Evolutionary conservation across 2,888 invertebrate species (phyloP), one percentile per base, ranked within the genome.

Genomic region (Lasioglossum villosulum): DNA sequence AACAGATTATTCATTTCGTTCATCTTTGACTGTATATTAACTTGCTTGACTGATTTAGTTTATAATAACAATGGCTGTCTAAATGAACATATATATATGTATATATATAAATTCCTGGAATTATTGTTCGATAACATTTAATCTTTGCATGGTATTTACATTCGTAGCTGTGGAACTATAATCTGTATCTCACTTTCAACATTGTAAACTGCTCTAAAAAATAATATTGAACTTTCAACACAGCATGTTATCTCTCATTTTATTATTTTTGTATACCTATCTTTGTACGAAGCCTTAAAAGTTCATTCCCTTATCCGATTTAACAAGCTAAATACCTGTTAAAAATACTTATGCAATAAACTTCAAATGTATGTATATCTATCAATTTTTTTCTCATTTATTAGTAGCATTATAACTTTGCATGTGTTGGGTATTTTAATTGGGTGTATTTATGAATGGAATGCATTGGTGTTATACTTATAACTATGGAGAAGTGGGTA

Each of bases 381-480:
- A 80, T 78, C 37, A 70, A 78, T 75, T 81, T 66, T 66, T 37
- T 52, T 83, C n/a, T 27, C 68, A 8, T 85, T 66, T 48, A 48
- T 74, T 79, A 59, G 73, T 83, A 78, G 45, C 73, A 78, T 75
- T 77, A 75, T 81, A 86, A 75, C 14, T 75, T 77, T 89, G 90
- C 90, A 89, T 87, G 88, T 72, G 68, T 74, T 42, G 30, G 66
- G 37, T 79, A 79, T 70, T 87, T 66, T 83, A 45, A 75, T 78
- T 48, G 71, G 27, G 34, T 63, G 59, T 77, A 76, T 84, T 80
- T 84, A 39, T 39, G 63, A 84, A 80, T 79, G 81, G 71, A 85
- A 84, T 72, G 80, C 83, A 78, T 78, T 63, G 59, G 27, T 87
- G 75, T 70, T 70, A 56, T 12, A 77, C 87, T 89, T 88, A 66